Evolutionary conservation across 2,888 invertebrate species (phyloP).

Genomic region (Campaea margaritaria): DNA sequence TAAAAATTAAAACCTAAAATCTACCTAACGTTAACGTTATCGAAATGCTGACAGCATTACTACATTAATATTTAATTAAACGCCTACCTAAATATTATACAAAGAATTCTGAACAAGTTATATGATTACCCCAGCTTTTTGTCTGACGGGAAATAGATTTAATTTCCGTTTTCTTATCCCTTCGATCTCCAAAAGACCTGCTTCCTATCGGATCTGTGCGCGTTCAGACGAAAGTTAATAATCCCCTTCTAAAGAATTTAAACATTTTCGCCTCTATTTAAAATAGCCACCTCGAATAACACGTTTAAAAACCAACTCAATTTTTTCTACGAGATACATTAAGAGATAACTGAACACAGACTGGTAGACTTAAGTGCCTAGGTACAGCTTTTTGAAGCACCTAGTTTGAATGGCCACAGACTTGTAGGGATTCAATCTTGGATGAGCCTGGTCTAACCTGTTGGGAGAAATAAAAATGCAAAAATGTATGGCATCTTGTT

Average conservation of each 20-base stretch:
- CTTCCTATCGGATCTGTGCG: conserved; percentile 23
- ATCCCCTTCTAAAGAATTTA: conserved; percentile 11
- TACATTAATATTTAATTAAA: neutral
- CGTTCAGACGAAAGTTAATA: conserved; percentile 26
- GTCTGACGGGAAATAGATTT: conserved; percentile 33
- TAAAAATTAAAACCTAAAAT: no score
- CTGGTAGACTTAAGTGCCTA: conserved; percentile 24
- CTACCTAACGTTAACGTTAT: no score
- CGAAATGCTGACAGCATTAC: no score
- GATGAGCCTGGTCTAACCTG: conserved; percentile 34
- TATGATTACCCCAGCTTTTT: conserved; percentile 22
- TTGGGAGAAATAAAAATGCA: conserved; percentile 19
- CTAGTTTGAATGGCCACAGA: conserved; percentile 21
- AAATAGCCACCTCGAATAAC: conserved; percentile 11
- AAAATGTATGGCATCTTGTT: neutral
- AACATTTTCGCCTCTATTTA: conserved; percentile 15
- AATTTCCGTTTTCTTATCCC: conserved; percentile 34
- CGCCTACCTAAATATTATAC: neutral
- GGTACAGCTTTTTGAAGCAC: conserved; percentile 16
- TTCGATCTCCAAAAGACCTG: conserved; percentile 29
- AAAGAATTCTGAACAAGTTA: conserved; percentile 18
- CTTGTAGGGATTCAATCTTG: conserved; percentile 29
- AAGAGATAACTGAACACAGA: conserved; percentile 29
- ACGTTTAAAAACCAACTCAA: conserved; percentile 3
- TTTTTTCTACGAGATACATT: conserved; percentile 31